Base-by-base conservation (phyloP, 2,888 invertebrate genomes). In the Abscondita cerata region DNA sequence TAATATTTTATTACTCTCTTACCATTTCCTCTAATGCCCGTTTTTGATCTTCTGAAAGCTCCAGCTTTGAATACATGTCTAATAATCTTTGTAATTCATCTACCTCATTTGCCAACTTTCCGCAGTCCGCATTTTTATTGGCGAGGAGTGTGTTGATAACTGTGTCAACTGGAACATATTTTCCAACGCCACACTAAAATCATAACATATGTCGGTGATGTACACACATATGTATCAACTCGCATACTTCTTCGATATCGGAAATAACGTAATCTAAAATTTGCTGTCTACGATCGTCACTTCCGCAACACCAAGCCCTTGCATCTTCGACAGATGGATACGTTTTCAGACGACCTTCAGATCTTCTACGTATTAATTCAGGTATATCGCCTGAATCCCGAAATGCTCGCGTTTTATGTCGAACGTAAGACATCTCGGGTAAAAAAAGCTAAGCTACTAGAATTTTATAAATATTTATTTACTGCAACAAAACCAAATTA, bases 281-380 rank as follows among this genome's bases (percentile, higher is more conserved):
- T 69, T 86, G 85, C 73, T 85, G 85, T 41, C 82, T 81, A 68
- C 85, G 82, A 58, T 85, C 84, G 38, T 85, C 81, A 55, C 80
- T 78, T 70, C 83, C 83, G 70, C 83, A 83, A 6, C 84, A 83
- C 86, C 86, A 86, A 1, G 86, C 85, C 59, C 86, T 76, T 4
- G 83, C 79, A 73, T 86, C 86, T 2, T 83, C 84, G 52, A 84
- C 84, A 19, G 86, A 86, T 52, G 80, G 75, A 68, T 85, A 85
- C 0, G 81, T 81, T 75, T 86, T 86, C 48, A 86, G 69, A 68
- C 86, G 84, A 31, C 84, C 83, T 69, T 86, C 86, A 65, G 80
- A 79, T 47, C 79, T 66, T 61, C 83, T 83, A 60, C 82, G 79
- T 38, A 81, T 72, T 68, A 84, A 74, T 56, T 83, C 81, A 9